phyloP scores from a whole-genome alignment of 2,797 vertebrate species.

The Chiloscyllium punctatum region DNA sequence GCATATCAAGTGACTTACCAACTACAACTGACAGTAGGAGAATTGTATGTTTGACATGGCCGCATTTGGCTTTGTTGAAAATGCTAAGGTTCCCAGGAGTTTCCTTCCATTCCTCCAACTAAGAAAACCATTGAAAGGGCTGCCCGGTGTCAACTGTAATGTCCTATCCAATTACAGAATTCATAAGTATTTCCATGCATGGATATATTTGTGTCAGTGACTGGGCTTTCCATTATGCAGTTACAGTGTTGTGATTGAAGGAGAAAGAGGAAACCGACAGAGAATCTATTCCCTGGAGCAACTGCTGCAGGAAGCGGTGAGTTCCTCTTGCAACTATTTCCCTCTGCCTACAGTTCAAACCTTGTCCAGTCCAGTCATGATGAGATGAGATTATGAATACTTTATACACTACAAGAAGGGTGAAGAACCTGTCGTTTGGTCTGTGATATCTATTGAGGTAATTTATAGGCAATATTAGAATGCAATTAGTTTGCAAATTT shows the following conservation, averaged over 20 bases:
- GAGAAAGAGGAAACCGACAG: slow-evolving; percentile 84
- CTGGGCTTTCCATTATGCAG: slow-evolving; percentile 50
- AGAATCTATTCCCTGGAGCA: slow-evolving; percentile 88
- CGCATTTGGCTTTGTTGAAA: too few species aligned
- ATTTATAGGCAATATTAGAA: not conserved
- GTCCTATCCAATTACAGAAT: slow-evolving; percentile 13
- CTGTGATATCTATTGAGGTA: too few species aligned
- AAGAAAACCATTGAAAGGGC: slow-evolving; percentile 15
- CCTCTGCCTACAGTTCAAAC: slow-evolving; percentile 5
- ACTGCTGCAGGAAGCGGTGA: slow-evolving; percentile 88
- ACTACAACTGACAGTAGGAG: not conserved
- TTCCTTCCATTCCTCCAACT: not conserved
- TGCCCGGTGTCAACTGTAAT: not conserved
- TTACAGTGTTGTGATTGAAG: slow-evolving; percentile 84
- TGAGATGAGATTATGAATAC: not conserved
- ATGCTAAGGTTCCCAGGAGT: not conserved
- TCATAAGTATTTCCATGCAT: slow-evolving; percentile 17
- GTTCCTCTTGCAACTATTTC: slow-evolving; percentile 44
- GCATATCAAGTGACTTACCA: not conserved
- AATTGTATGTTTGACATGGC: not conserved
- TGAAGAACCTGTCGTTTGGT: not conserved
- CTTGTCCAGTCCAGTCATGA: not conserved
- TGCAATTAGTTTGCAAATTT: not conserved
- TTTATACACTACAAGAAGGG: not conserved
- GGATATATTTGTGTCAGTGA: not conserved